Conservation (phyloP, 2,888 invertebrate genomes). For the Drosophila quinaria region DNA sequence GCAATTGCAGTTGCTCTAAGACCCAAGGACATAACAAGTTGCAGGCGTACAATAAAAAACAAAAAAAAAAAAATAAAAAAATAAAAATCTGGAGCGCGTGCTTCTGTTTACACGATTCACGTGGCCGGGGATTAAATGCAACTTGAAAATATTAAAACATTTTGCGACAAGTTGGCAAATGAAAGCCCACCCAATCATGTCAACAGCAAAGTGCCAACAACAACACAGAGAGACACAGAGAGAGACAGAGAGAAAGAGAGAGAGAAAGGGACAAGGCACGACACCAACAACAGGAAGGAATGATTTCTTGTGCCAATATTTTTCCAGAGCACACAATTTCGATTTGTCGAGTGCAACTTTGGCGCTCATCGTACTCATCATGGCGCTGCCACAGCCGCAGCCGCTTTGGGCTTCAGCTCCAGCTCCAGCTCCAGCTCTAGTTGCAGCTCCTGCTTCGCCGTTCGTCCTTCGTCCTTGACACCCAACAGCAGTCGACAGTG, state of each 20-base stretch:
- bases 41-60: conserved; percentile 27
- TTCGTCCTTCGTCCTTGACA: conserved; percentile 79
- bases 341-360: conserved; percentile 85
- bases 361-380: conserved; percentile 82
- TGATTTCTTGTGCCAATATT: conserved; percentile 86
- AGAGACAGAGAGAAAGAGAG: conserved; percentile 8
- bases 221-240: no score
- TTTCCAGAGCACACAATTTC: conserved; percentile 85
- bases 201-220: conserved; percentile 73
- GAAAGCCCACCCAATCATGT: conserved; percentile 79
- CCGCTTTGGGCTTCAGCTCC: conserved; percentile 55
- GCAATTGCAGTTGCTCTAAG: conserved; percentile 26
- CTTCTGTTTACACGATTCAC: conserved; percentile 75
- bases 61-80: no score
- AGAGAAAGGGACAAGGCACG: conserved; percentile 34
- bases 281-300: conserved; percentile 84
- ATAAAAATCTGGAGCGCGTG: conserved; percentile 57
- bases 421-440: conserved; percentile 30
- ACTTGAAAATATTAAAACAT: conserved; percentile 82
- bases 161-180: conserved; percentile 82
- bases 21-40: conserved; percentile 34
- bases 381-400: conserved; percentile 48
- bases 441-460: conserved; percentile 62
- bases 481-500: conserved; percentile 41
- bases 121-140: conserved; percentile 77